Base-by-base conservation (phyloP, 2,888 invertebrate species). In the Netelia fuscicornis region DNA sequence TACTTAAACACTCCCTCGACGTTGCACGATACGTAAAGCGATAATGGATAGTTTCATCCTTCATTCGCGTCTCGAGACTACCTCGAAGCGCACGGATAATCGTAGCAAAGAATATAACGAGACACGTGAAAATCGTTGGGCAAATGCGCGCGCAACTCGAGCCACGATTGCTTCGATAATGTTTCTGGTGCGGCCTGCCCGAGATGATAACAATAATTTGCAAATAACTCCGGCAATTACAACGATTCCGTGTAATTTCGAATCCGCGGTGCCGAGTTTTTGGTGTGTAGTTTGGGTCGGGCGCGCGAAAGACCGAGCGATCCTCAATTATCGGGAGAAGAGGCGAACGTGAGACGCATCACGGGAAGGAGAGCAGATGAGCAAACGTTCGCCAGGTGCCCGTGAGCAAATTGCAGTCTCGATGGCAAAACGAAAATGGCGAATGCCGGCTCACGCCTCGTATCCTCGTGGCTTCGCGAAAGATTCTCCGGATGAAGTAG, bases 401-500 rank as follows among this genome's bases (percentile, higher is more conserved):
- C 87, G 83, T 83, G 87, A 89, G 89, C 86, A 88, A 90, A 90
- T 91, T 89, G 90, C 87, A 82, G 89, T 87, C 88, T 88, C 86
- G 87, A 81, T 88, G 56, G 64, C 86, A 84, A 37, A 37, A 81
- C 84, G 84, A 87, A 90, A 91, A 91, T 89, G 88, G 87, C 87
- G 87, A 85, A 82, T 83, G 79, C 83, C 84, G 85, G 82, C 42
- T 86, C 74, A 87, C 68, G 42, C 54, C 62, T 52, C 30, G n/a
- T 76, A 72, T 30, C 65, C 60, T 54, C 30, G 52, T 6, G 17
- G 37, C 54, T 70, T 25, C 84, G 87, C 86, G 87, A 87, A 86
- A 85, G 87, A 86, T 72, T 62, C 62, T 70, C 56, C 13, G 58
- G 78, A 79, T 85, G 72, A 72, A 81, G 85, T 81, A 86, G 86